Conservation (phyloP, 2,797 vertebrate genomes). For the Hapalemur alaotrensis region DNA sequence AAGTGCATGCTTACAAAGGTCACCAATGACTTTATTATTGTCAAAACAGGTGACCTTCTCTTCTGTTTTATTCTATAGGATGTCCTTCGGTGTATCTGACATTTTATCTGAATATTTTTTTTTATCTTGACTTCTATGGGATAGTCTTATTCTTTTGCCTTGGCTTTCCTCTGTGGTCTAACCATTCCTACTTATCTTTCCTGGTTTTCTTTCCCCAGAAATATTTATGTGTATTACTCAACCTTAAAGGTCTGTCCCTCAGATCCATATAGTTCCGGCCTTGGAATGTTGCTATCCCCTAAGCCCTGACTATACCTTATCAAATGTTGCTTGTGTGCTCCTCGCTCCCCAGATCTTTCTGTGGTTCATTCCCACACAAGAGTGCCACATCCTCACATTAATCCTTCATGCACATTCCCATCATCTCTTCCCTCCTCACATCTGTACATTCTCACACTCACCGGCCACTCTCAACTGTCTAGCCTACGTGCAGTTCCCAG, state of each 20-base stretch:
- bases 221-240: neutral
- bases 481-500: neutral
- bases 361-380: neutral
- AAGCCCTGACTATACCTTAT: neutral
- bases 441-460: neutral
- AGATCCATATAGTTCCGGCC: neutral
- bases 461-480: neutral
- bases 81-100: neutral
- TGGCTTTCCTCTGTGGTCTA: neutral
- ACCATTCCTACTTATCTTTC: neutral
- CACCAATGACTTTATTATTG: neutral
- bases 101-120: neutral
- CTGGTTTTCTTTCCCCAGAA: neutral
- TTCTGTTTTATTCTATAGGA: neutral
- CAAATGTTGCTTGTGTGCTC: neutral
- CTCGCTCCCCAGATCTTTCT: neutral
- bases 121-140: neutral
- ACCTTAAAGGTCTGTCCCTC: neutral
- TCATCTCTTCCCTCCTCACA: neutral
- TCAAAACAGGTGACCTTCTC: neutral
- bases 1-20: neutral
- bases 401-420: neutral
- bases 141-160: neutral
- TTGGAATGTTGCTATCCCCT: neutral
- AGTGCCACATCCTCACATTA: accelerated